Evolutionary conservation across 2,113 vertebrate genomes (phyloP).

Genomic region (Tauraco erythrolophus): DNA sequence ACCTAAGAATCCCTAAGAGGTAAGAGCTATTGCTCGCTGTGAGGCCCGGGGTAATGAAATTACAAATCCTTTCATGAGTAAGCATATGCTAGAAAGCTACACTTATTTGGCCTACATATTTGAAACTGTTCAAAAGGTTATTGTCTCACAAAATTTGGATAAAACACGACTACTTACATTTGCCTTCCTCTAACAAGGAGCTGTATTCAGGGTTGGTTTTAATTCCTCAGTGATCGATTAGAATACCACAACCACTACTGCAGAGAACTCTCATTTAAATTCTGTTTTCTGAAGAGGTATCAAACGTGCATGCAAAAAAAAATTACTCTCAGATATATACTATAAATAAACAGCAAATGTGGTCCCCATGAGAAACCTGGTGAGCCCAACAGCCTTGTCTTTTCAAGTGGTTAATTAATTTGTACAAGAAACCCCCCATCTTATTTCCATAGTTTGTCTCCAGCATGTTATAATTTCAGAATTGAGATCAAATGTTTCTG

Average conservation of each 20-base stretch:
- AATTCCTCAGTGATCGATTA: conserved; percentile 7
- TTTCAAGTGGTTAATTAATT: background rate
- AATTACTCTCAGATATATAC: background rate
- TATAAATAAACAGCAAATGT: conserved; percentile 5
- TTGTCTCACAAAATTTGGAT: conserved; percentile 35
- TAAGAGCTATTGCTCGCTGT: background rate
- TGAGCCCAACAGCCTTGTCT: background rate
- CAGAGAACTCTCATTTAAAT: conserved; percentile 1
- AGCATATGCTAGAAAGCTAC: conserved; percentile 9
- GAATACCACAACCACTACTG: background rate
- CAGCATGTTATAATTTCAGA: background rate
- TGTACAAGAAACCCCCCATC: background rate
- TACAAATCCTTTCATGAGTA: conserved; percentile 50
- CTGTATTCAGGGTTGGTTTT: background rate
- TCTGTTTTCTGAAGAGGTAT: background rate
- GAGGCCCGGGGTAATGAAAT: conserved; percentile 1
- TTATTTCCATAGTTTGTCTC: background rate
- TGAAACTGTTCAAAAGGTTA: conserved; percentile 48
- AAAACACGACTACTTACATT: background rate
- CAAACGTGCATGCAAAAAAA: background rate
- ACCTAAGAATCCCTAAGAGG: conserved; percentile 59
- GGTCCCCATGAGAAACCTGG: background rate
- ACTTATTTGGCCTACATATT: background rate
- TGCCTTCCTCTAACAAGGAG: background rate
- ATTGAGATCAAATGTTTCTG: background rate